Evolutionary conservation across 2,797 vertebrate genomes (phyloP), one percentile per base, ranked within the genome.

Genomic region (Clarias laeviceps): DNA sequence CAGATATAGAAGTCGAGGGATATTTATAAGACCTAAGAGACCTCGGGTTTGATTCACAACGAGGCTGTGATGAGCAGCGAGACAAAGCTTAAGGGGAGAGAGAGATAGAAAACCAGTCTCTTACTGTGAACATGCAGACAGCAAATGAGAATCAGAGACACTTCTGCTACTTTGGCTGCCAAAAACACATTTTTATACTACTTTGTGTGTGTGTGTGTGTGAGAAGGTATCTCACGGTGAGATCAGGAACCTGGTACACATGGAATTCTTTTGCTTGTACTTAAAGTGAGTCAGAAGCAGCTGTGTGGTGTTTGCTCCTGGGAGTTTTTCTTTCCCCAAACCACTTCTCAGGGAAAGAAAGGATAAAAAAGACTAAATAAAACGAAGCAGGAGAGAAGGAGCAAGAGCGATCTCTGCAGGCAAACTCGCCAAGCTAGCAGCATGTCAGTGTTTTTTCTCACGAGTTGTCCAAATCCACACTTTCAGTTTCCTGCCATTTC

Each of bases 281-380:
- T n/a, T n/a, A n/a, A n/a, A 29, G n/a, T 9, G 50, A 2, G n/a
- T 56, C 73, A 77, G n/a, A 74, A 29, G 4, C 78, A 80, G 57
- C 59, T 17, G 59, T 80, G 12, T 37, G 32, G 37, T 37, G 61
- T 12, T 62, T n/a, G 57, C 32, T 40, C 20, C n/a, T 80, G n/a
- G 2, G 9, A 29, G n/a, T 54, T 80, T 80, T 54, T 54, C n/a
- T 32, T 32, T 32, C 37, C 62, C 18, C 40, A 32, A 80, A 54
- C 40, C 29, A 22, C 61, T 66, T 80, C 40, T 66, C 79, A 66
- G 40, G 17, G 65, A 79, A 80, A 64, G n/a, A 66, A 80, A 54
- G 61, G 17, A 54, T 65, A 22, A 80, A 62, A 62, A 45, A 40
- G n/a, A 27, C 14, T 29, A 45, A 72, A 74, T 29, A 29, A 56